phyloP scores from a whole-genome alignment of 2,888 invertebrate genomes.

The Heliconius charithonia region DNA sequence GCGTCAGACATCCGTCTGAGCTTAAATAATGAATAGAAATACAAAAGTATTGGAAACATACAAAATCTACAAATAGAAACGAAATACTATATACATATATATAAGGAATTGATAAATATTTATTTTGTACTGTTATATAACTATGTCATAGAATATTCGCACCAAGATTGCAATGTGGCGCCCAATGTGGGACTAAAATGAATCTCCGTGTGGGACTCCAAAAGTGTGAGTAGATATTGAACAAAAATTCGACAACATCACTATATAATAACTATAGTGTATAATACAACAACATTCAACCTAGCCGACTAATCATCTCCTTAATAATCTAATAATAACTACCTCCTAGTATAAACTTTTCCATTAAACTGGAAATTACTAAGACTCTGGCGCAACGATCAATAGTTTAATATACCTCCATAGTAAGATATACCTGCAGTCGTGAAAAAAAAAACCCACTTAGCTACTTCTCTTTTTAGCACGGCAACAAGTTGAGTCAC shows the following conservation, averaged over 20 bases:
- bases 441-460: slow-evolving; percentile 28
- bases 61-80: not conserved
- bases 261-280: not conserved
- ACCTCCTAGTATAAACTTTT: slow-evolving; percentile 1
- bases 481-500: slow-evolving; percentile 82
- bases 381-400: slow-evolving; percentile 24
- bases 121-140: not conserved
- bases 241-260: not conserved
- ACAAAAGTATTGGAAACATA: not conserved
- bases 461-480: slow-evolving; percentile 47
- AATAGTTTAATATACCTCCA: not conserved
- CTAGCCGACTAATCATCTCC: not conserved
- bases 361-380: not conserved
- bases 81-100: not conserved
- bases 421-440: slow-evolving; percentile 23
- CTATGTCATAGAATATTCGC: slow-evolving; percentile 35
- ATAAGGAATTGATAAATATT: too few relatives aligned
- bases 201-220: not conserved
- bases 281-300: not conserved
- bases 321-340: not conserved
- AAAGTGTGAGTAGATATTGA: not conserved
- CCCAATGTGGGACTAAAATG: slow-evolving; percentile 60
- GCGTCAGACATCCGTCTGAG: slow-evolving; percentile 68
- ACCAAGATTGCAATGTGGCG: slow-evolving; percentile 57
- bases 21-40: slow-evolving; percentile 50